Evolutionary conservation across 1,140 invertebrate genomes (phyloP).

Genomic region (Protaetia brevitarsis): DNA sequence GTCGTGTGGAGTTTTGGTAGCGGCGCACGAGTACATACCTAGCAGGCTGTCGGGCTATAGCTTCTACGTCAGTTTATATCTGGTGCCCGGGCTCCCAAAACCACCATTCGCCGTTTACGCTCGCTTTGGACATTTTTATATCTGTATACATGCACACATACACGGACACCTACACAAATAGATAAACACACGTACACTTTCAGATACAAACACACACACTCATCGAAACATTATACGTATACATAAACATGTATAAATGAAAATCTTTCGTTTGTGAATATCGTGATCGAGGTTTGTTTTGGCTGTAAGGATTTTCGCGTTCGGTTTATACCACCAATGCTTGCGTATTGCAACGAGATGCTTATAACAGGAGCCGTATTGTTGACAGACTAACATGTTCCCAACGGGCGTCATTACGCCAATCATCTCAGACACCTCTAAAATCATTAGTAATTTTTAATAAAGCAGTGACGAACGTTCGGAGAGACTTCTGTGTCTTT

Average conservation of each 20-base stretch:
- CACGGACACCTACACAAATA: background rate
- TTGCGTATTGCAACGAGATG: background rate
- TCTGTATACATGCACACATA: background rate
- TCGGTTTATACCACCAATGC: background rate
- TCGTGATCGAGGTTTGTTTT: slow-evolving; percentile 6
- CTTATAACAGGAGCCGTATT: background rate
- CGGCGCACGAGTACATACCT: slow-evolving; percentile 12
- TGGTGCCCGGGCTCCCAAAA: slow-evolving; percentile 21
- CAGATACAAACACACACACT: background rate
- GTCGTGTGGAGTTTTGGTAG: slow-evolving; percentile 12
- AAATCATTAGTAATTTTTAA: no score
- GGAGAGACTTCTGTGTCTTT: no score
- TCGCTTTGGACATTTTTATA: slow-evolving; percentile 23
- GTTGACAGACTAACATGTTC: background rate
- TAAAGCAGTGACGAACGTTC: no score
- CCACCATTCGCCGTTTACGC: slow-evolving; percentile 20
- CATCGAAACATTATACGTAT: background rate
- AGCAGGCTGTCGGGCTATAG: slow-evolving; percentile 12
- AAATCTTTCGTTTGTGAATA: slow-evolving; percentile 1
- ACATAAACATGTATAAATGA: background rate
- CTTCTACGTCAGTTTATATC: slow-evolving; percentile 21
- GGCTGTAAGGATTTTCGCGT: slow-evolving; percentile 1
- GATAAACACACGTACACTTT: background rate
- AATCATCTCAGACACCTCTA: no score
- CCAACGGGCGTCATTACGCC: background rate